phyloP scores from a whole-genome alignment of 2,113 vertebrate genomes.

The Dicaeum eximium region DNA sequence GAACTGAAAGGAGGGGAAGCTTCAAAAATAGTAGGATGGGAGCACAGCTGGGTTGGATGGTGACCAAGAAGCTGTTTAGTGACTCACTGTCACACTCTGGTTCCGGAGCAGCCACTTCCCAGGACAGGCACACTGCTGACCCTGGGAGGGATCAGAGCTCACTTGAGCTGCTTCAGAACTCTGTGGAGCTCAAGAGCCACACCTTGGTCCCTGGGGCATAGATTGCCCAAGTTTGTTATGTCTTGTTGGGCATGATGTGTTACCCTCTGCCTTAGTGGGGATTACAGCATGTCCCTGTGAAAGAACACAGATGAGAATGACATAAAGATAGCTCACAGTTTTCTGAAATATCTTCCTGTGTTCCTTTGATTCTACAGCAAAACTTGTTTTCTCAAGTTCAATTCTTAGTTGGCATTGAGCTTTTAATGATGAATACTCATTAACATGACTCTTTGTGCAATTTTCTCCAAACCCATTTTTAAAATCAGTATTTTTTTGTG shows the following conservation, averaged over 20 bases:
- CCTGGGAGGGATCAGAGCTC: neutral
- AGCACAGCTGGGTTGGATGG: neutral
- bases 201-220: neutral
- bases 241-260: neutral
- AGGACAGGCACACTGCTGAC: neutral
- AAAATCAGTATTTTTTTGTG: neutral
- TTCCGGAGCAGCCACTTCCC: neutral
- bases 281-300: neutral
- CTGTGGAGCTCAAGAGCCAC: neutral
- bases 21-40: constrained; percentile 7
- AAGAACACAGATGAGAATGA: neutral
- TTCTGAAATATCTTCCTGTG: neutral
- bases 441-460: neutral
- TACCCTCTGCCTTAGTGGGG: neutral
- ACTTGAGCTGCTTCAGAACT: neutral
- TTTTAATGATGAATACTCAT: neutral
- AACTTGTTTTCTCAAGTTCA: neutral
- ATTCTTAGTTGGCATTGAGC: neutral
- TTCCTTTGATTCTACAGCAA: neutral
- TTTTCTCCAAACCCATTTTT: neutral
- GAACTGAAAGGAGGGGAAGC: neutral
- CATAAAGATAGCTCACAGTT: neutral
- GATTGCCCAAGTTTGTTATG: neutral
- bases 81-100: neutral
- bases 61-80: neutral